phyloP scores from a whole-genome alignment of 2,797 vertebrate species.

The Lepidocolaptes lacrymiger region DNA sequence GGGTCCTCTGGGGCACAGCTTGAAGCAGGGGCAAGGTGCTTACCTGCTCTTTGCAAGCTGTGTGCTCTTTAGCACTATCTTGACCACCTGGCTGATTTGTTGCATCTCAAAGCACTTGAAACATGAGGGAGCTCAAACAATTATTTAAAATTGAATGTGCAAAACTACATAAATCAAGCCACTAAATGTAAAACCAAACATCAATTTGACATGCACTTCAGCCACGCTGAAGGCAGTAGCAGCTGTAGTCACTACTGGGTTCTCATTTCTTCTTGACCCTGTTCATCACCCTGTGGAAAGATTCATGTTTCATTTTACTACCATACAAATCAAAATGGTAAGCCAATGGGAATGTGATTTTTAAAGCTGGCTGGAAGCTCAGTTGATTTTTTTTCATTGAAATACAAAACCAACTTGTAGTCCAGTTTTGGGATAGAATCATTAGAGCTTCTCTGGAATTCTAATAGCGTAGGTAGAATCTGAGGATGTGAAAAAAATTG shows the following conservation, averaged over 20 bases:
- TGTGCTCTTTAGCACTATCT: not conserved
- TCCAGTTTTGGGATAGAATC: not conserved
- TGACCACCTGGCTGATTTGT: not conserved
- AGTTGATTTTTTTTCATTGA: not conserved
- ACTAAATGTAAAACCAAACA: not conserved
- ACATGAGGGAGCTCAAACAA: rapidly evolving
- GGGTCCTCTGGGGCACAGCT: not conserved
- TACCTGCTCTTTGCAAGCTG: not conserved
- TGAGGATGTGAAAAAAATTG: not conserved
- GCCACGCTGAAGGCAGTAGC: not conserved
- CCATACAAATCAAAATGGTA: not conserved
- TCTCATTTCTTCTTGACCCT: slow-evolving; percentile 10
- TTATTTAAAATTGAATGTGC: not conserved
- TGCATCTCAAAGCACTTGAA: not conserved
- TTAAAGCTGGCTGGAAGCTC: not conserved
- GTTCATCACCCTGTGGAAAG: not conserved
- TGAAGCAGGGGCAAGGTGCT: not conserved
- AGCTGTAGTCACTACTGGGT: not conserved
- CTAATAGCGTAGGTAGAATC: not conserved
- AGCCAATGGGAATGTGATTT: not conserved
- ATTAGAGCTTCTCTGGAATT: not conserved
- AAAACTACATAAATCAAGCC: not conserved
- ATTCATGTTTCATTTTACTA: not conserved
- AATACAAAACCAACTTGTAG: not conserved
- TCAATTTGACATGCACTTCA: not conserved